Percentiles rank a stretch among this genome's conserved stretches.
Evolutionary conservation across 2,888 invertebrate genomes (phyloP).

Genomic region (Herminia tarsipennalis): DNA sequence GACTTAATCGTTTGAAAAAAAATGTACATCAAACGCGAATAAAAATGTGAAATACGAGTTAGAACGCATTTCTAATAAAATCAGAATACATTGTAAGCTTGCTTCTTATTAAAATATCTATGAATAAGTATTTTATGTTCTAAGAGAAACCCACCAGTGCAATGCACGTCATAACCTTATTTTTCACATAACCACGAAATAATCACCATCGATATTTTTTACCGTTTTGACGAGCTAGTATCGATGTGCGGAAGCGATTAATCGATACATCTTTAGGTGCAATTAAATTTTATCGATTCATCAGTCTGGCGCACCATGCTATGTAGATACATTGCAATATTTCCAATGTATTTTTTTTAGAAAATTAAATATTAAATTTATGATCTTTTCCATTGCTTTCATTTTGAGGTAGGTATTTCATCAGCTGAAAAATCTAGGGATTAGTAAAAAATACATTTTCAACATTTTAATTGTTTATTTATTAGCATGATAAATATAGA

Average conservation of each 20-base stretch:
- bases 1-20: too few relatives aligned
- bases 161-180: background rate
- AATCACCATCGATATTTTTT: constrained; percentile 35
- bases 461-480: too few relatives aligned
- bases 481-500: too few relatives aligned
- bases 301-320: constrained; percentile 47
- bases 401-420: background rate
- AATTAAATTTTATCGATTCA: constrained; percentile 62
- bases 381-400: background rate
- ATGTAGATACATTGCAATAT: constrained; percentile 16
- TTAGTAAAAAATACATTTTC: too few relatives aligned
- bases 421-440: too few relatives aligned
- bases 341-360: constrained; percentile 20
- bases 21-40: too few relatives aligned
- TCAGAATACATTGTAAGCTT: too few relatives aligned
- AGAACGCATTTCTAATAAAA: too few relatives aligned
- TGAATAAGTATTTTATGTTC: too few relatives aligned
- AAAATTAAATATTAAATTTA: constrained; percentile 3
- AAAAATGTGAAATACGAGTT: too few relatives aligned
- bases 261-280: constrained; percentile 50
- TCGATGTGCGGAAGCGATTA: constrained; percentile 42
- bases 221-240: constrained; percentile 25
- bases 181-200: constrained; percentile 11
- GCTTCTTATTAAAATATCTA: too few relatives aligned
- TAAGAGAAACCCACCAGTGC: too few relatives aligned